Evolutionary conservation across 2,113 vertebrate genomes (phyloP).

Genomic region (Hypanus sabinus): DNA sequence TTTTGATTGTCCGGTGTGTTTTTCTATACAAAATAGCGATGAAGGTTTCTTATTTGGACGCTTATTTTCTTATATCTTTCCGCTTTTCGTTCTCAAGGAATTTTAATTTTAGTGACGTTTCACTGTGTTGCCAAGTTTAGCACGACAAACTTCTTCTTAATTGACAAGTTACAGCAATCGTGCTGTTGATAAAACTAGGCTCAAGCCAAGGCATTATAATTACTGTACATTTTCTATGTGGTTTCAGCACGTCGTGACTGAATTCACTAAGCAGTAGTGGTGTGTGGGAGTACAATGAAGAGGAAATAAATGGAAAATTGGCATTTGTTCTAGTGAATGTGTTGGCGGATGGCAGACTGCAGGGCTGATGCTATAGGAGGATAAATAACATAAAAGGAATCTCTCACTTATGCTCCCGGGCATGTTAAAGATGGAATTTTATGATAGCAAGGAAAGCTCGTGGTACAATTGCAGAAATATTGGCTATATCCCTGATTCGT

Average conservation of each 20-base stretch:
- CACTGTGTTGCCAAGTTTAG: background rate
- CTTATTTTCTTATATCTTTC: too few species aligned
- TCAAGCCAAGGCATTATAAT: conserved; percentile 5
- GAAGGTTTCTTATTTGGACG: background rate
- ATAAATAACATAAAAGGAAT: conserved; percentile 35
- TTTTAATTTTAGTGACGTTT: background rate
- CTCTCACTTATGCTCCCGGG: conserved; percentile 1
- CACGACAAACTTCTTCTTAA: conserved; percentile 12
- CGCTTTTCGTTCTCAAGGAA: background rate
- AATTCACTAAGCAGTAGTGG: conserved; percentile 25
- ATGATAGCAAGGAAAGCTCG: background rate
- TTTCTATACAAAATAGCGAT: background rate
- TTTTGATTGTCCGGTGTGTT: background rate
- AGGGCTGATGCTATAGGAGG: conserved; percentile 22
- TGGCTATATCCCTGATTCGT: background rate
- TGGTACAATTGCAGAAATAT: background rate
- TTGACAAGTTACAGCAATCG: background rate
- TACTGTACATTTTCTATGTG: conserved; percentile 27
- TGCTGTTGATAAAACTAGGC: conserved; percentile 12
- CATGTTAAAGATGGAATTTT: conserved; percentile 20
- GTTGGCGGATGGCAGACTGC: conserved; percentile 31
- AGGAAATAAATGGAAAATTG: conserved; percentile 35
- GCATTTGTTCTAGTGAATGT: conserved; percentile 30
- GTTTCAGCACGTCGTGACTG: conserved; percentile 28
- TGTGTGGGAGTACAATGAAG: conserved; percentile 29